phyloP scores from a whole-genome alignment of 1,140 invertebrate genomes.

The Arion vulgaris region DNA sequence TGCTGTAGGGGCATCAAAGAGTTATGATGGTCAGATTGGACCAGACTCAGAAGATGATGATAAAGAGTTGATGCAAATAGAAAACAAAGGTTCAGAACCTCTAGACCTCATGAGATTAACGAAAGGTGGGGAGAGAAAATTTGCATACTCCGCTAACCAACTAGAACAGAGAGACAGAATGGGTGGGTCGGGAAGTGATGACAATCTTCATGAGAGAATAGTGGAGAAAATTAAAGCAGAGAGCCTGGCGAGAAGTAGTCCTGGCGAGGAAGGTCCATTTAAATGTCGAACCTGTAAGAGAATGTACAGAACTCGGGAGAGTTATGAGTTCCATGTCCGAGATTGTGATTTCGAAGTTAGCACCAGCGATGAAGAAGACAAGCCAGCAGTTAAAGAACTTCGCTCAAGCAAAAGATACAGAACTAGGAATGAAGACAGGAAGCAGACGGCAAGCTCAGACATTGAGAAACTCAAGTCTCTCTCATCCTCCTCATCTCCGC shows the following conservation, averaged over 20 bases:
- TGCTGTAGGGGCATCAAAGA: background rate
- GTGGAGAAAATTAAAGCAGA: slow-evolving; percentile 67
- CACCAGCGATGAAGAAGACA: slow-evolving; percentile 69
- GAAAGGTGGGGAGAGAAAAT: background rate
- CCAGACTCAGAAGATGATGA: background rate
- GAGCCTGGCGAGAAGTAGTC: slow-evolving; percentile 64
- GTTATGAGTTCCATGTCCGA: slow-evolving; percentile 86
- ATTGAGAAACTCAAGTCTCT: slow-evolving; percentile 9
- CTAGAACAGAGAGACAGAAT: background rate
- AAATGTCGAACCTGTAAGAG: slow-evolving; percentile 90
- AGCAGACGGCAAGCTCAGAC: slow-evolving; percentile 7
- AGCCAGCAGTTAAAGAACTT: slow-evolving; percentile 37
- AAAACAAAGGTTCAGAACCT: background rate
- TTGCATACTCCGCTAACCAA: background rate
- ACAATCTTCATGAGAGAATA: slow-evolving; percentile 52
- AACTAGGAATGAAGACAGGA: slow-evolving; percentile 1
- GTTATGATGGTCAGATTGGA: background rate
- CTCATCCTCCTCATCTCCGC: slow-evolving; percentile 7
- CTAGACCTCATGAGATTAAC: background rate
- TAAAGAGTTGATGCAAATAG: background rate
- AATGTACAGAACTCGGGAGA: slow-evolving; percentile 89
- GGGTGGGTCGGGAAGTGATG: slow-evolving; percentile 7
- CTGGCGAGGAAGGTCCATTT: slow-evolving; percentile 78
- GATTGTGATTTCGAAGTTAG: slow-evolving; percentile 78
- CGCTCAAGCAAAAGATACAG: slow-evolving; percentile 18